Evolutionary conservation across 2,888 invertebrate genomes (phyloP), one percentile per base, ranked within the genome.

Genomic region (Sinotaia quadrata): DNA sequence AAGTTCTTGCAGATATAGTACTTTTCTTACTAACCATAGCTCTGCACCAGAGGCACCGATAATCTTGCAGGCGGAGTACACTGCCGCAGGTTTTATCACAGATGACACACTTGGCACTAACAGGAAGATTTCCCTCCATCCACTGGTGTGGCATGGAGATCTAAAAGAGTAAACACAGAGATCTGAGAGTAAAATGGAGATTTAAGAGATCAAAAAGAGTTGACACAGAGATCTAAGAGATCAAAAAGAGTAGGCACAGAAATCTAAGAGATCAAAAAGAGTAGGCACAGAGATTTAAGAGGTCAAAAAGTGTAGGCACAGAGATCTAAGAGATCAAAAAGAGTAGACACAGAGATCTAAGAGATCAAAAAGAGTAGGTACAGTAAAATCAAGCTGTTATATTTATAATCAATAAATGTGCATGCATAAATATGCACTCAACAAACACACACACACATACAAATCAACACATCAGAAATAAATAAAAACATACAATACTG

Each of bases 31-130:
- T 80, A 74, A 89, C 89, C 84, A 94, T 94, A 33, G 93, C 92
- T 70, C 95, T 92, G 87, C 98, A 98, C 98, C 98, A 98, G 77
- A 98, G 91, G 89, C 98, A 98, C 77, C 97, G 91, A 94, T 95
- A 97, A 90, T 98, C 98, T 91, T 97, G 97, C 78, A 95, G 78
- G 92, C 95, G 93, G 75, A 97, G 91, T 67, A 98, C 97, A 69
- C 97, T 97, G 69, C 98, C 98, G 89, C 98, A 98, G 10, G 95
- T 97, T 89, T 96, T 96, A 86, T 97, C 97, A 90, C 98, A 98
- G 72, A 95, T 92, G 76, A 92, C 91, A 89, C 98, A 98, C 88
- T 95, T 94, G 72, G 97, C 94, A 68, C 96, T 95, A 67, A 97
- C 97, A 4, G 97, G 96, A 76, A 98, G 90, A 89, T 98, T 98